Base-by-base conservation (phyloP, 2,888 invertebrate genomes). In the Ochlodes sylvanus region DNA sequence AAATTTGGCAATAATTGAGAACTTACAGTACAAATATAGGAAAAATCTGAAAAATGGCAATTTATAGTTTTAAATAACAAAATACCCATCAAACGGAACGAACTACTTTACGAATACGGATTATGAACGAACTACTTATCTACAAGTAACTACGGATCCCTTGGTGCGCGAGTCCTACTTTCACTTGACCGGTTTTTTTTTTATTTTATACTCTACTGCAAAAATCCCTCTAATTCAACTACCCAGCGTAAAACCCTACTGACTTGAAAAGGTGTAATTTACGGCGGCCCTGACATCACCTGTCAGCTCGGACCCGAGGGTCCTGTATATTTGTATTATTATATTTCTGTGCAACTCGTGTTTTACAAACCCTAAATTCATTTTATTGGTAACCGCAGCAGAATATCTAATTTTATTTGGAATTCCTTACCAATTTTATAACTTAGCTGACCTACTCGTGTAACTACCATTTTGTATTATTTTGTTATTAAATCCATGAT, bases 271-370 rank as follows among this genome's bases (percentile, higher is more conserved):
- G 78, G 79, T 77, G 76, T 79, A 85, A 86, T 84, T 85, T 86
- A 86, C 68, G 68, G 69, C 67, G 68, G 69, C 68, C 76, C 76
- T 77, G 78, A 78, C 78, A 79, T 63, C 72, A 74, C 74, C 73
- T 73, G 80, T 72, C 79, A 72, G 74, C 70, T 65, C 65, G 62
- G 54, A 63, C 84, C 80, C 84, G 17, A 15, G 83, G 76, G 88
- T 60, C 76, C 79, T 72, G 81, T 88, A 85, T 82, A 87, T 88
- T 83, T 80, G 80, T 84, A 82, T 88, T 87, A 87, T 87, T 87
- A 86, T 84, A 80, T 17, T 41, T 15, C 54, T 15, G 27, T 27
- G 32, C 32, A 14, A 54, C 27, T 54, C 7, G 7, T 32, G 14
- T 32, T 32, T n/a, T n/a, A 32, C 32, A n/a, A 15, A n/a, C 14